Evolutionary conservation across 2,113 vertebrate species (phyloP).

Genomic region (Periophthalmodon schlosseri): DNA sequence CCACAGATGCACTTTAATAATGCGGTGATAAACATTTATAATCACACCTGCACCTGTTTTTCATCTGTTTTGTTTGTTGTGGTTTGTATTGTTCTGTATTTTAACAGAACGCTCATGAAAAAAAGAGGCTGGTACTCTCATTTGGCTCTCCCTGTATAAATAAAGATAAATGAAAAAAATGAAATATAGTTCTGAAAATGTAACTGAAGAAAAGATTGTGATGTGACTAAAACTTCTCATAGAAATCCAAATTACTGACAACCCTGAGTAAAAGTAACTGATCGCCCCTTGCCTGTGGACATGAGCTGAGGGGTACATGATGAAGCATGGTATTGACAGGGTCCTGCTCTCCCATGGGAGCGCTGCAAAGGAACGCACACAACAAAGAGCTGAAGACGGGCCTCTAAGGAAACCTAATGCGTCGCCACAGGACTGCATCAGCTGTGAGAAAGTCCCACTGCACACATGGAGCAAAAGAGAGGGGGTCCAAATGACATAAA

Average conservation of each 20-base stretch:
- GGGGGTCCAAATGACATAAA: too few species aligned
- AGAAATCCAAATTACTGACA: background rate
- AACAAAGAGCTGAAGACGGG: slow-evolving; percentile 50
- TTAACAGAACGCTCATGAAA: too few species aligned
- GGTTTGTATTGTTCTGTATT: too few species aligned
- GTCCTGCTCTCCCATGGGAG: slow-evolving; percentile 46
- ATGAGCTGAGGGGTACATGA: background rate
- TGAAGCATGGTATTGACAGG: slow-evolving; percentile 20
- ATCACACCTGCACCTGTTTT: too few species aligned
- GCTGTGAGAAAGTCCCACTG: slow-evolving; percentile 45
- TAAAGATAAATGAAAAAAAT: too few species aligned
- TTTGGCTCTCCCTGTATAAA: too few species aligned
- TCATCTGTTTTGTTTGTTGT: too few species aligned
- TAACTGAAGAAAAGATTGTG: too few species aligned
- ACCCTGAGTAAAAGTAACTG: background rate
- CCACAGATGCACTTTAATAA: too few species aligned
- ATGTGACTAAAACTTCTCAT: background rate
- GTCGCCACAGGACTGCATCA: slow-evolving; percentile 49
- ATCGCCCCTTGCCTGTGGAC: slow-evolving; percentile 32
- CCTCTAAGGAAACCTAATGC: slow-evolving; percentile 36
- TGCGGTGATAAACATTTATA: too few species aligned
- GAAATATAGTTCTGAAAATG: too few species aligned
- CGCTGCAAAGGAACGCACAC: slow-evolving; percentile 21
- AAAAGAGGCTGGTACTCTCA: too few species aligned
- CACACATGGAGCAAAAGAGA: background rate